These are phyloP conservation scores for Micropoecilia bifurca DNA, from an alignment of 2,797 vertebrate species.

Conservation along the genomic window DNA sequence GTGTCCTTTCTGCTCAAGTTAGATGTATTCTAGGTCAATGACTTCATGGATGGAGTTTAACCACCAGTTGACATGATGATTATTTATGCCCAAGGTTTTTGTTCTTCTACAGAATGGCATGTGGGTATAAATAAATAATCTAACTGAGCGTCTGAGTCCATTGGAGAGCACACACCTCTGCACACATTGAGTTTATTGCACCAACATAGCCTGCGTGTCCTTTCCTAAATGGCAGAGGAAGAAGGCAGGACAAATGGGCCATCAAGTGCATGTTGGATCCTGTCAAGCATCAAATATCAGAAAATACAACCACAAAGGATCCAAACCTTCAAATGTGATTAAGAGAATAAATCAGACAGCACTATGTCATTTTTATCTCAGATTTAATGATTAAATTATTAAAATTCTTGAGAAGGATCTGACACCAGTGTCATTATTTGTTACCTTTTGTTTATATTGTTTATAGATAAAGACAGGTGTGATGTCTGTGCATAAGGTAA, in stretches of 20 bases:
- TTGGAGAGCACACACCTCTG: background rate
- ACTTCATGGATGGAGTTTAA: background rate
- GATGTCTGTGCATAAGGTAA: background rate
- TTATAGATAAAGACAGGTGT: background rate
- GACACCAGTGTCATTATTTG: background rate
- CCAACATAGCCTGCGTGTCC: constrained; percentile 50
- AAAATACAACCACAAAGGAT: background rate
- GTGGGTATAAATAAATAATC: constrained; percentile 54
- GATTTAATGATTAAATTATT: background rate
- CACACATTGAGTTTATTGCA: constrained; percentile 43
- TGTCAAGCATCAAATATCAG: background rate
- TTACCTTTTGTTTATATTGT: background rate
- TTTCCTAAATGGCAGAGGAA: constrained; percentile 44
- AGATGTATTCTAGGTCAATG: constrained; percentile 2
- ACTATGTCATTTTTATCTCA: background rate
- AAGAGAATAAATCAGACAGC: background rate
- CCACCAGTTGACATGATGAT: background rate
- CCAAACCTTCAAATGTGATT: background rate
- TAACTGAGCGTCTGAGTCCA: constrained; percentile 2
- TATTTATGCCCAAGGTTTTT: constrained; percentile 19
- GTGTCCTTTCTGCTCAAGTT: background rate
- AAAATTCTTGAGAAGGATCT: background rate
- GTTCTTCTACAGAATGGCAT: constrained; percentile 32
- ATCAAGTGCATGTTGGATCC: constrained; percentile 19
- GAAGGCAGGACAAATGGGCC: constrained; percentile 30